phyloP scores from a whole-genome alignment of 2,113 vertebrate species.

The Ondatra zibethicus region DNA sequence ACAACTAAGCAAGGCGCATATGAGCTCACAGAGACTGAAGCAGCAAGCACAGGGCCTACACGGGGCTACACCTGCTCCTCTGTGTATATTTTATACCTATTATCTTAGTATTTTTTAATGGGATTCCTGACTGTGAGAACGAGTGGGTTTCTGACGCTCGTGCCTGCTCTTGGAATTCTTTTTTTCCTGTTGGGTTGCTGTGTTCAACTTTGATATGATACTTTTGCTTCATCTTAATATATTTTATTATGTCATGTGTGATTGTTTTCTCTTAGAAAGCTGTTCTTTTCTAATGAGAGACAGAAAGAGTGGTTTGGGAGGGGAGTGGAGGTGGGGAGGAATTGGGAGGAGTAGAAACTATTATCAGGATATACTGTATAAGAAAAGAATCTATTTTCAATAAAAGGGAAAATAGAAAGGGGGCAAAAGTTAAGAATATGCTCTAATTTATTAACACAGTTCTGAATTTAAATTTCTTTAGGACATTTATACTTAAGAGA shows the following conservation, averaged over 20 bases:
- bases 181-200: not conserved
- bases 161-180: not conserved
- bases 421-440: not conserved
- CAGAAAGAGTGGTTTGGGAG: not conserved
- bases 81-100: not conserved
- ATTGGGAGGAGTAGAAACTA: not conserved
- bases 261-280: not conserved
- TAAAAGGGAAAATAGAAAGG: not conserved
- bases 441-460: not conserved
- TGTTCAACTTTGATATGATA: not conserved
- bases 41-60: not conserved
- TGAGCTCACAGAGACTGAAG: not conserved
- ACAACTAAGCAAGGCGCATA: not conserved
- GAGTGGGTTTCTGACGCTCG: not conserved
- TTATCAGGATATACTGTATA: not conserved
- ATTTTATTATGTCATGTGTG: not conserved
- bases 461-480: conserved; percentile 58
- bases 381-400: not conserved
- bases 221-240: not conserved
- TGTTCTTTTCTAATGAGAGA: not conserved
- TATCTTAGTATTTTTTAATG: not conserved
- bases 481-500: not conserved
- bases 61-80: not conserved
- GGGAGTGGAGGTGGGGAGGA: not conserved
- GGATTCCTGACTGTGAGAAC: not conserved